Evolutionary conservation across 2,888 invertebrate species (phyloP), one percentile per base, ranked within the genome.

Genomic region (Drosophila macrospina): DNA sequence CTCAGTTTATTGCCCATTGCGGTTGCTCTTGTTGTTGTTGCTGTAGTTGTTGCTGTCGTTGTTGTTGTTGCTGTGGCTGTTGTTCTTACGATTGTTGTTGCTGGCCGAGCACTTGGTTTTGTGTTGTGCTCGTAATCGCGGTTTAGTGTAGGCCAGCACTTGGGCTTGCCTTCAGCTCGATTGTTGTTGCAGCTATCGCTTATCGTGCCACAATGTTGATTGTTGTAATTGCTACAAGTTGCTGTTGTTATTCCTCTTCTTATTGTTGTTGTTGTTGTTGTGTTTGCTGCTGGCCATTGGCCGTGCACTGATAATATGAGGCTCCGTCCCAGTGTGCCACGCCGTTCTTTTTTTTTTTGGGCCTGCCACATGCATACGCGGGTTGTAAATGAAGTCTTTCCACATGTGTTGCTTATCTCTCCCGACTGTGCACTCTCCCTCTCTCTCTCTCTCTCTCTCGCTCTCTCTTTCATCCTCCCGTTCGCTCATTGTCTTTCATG

Each of bases 171-270:
- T 71, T 52, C 32, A 48, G 37, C 44, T 52, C 36, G 34, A 37
- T 24, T 59, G 39, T 16, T 56, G 41, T 60, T 74, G 61, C 44
- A 52, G 68, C 39, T 64, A 75, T 75, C 65, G 80, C 80, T 76
- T 80, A 79, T 76, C 80, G 70, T 62, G 62, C 67, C 67, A 28
- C 51, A 44, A 34, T 50, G 71, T 80, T 83, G 84, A 76, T 79
- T 84, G 81, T 80, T 80, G 79, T 80, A 73, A 80, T 80, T 84
- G 79, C 73, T 37, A 64, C 61, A 78, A 81, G 79, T 67, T 50
- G 13, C 36, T 74, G 75, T 66, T 79, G 80, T 75, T 55, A 7
- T 28, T 28, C 6, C 8, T 79, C 60, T 44, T 10, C 47, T 65
- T 75, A 68, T 82, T 68, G 67, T 62, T 51, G 20, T 42, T 48